Conservation (phyloP, 1,140 invertebrate genomes). For the Paracyclopina nana region DNA sequence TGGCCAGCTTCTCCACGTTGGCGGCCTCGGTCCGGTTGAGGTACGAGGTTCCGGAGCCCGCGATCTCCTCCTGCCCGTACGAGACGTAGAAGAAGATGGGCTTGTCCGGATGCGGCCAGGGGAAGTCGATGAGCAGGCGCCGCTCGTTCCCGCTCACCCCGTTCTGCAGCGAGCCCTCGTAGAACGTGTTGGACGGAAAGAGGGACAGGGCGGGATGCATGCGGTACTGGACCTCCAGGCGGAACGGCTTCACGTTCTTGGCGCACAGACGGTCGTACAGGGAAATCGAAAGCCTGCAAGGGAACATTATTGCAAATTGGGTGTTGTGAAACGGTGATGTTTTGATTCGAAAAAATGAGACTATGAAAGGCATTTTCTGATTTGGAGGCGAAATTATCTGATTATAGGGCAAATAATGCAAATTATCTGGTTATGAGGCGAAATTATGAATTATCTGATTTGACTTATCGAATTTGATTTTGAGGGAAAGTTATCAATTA, state of each 20-base stretch:
- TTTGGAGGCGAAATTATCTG: too few relatives aligned
- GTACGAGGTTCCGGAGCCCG: constrained; percentile 92
- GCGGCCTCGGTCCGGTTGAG: constrained; percentile 94
- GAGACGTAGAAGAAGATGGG: constrained; percentile 99
- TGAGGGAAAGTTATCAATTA: too few relatives aligned
- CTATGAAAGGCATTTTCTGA: too few relatives aligned
- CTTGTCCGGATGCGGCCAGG: constrained; percentile 85
- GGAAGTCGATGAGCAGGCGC: constrained; percentile 55
- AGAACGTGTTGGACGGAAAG: constrained; percentile 98
- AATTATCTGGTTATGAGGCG: too few relatives aligned
- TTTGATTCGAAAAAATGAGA: too few relatives aligned
- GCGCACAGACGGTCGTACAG: constrained; percentile 93
- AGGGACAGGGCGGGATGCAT: constrained; percentile 94
- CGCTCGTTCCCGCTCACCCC: constrained; percentile 65
- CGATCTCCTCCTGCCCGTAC: constrained; percentile 89
- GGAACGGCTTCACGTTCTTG: constrained; percentile 78
- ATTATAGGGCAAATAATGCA: too few relatives aligned
- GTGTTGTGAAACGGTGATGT: too few relatives aligned
- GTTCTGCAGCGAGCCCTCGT: constrained; percentile 95
- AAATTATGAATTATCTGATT: too few relatives aligned
- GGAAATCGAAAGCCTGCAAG: constrained; percentile 44
- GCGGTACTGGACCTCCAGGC: constrained; percentile 92
- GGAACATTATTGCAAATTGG: too few relatives aligned
- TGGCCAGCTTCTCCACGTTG: constrained; percentile 93
- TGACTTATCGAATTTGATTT: too few relatives aligned